Evolutionary conservation across 1,140 invertebrate species (phyloP), one percentile per base, ranked within the genome.

Genomic region (Proctacanthus coquilletti): DNA sequence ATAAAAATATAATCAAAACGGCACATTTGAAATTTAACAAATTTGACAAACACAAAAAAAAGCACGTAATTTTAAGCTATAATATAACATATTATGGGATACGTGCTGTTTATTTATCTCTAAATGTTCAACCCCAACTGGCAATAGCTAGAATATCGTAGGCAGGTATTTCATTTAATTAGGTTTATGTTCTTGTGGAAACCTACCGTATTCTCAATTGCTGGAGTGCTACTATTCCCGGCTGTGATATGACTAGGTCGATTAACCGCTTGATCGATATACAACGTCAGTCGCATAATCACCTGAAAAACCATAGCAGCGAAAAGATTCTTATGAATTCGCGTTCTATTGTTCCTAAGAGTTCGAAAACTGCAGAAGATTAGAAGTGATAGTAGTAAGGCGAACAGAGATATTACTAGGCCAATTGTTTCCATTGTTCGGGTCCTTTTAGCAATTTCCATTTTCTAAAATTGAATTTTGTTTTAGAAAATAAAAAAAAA

Each of bases 241-340:
- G 47, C 40, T 10, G 47, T 36, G 25, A 45, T 44, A 20, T 44
- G 39, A 32, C 41, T 60, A 8, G 48, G 52, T 36, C 69, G 50
- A 3, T 62, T 62, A 29, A 82, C 61, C 2, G 72, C 74, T 50
- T 89, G 80, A 57, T 92, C 85, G 34, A 86, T 72, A 62, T 91
- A 91, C n/a, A 89, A 54, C 0, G 75, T 76, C 29, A 93, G 67
- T 37, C 84, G 68, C n/a, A 89, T 76, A 18, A 84, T 53, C 2
- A 91, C 82, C 58, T 91, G 84, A 11, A 86, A 70, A 21, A 84
- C 65, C 69, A 89, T 88, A 0, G 86, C 83, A 2, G 84, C 67
- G 55, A 92, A 91, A 17, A 93, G 65, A 50, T 88, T 84, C 52
- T 83, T 80, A 53, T 93, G 88, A 37, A 93, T 87, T 38, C 77